Evolutionary conservation across 1,140 invertebrate genomes (phyloP), one percentile per base, ranked within the genome.

Genomic region (Agrypnia vestita): DNA sequence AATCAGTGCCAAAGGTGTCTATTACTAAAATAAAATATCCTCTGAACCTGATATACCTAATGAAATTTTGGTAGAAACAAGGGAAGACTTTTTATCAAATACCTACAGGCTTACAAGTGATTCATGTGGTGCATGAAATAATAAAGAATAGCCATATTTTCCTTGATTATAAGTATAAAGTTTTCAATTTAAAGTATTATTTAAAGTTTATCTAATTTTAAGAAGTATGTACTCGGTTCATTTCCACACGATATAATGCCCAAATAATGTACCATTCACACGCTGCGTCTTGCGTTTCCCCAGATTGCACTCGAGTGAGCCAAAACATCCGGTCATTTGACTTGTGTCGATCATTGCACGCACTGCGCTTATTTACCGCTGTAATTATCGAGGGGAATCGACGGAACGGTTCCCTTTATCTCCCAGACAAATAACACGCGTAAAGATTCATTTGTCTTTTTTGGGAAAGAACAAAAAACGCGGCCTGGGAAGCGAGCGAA

Each of bases 311-410:
- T 21, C 51, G 49, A 43, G 35, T 56, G 62, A 43, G 64, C 69
- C 64, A 69, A 69, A 78, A 78, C 76, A 78, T 78, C 76, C 76
- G 76, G 77, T 69, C 77, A 78, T 71, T 78, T 51, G 35, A 21
- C 51, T 56, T n/a, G 25, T 1, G 25, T 35, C 49, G 13, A 19
- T 17, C 56, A 3, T 51, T 53, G 69, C 69, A 73, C 69, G 69
- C 69, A 73, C 49, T 53, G 69, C 25, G 69, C 1, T 73, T 73
- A 55, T 73, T 51, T 73, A 10, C 21, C 10, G 19, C 49, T 35
- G 44, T 76, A 53, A 76, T 64, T 47, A 76, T 62, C 13, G 44
- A 55, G 61, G 44, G 44, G 64, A 47, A 69, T 69, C 15, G n/a
- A 51, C 49, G 49, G n/a, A 69, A 47, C n/a, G 9, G 46, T 44